Evolutionary conservation across 2,113 vertebrate species (phyloP).

Genomic region (Erythrolamprus reginae): DNA sequence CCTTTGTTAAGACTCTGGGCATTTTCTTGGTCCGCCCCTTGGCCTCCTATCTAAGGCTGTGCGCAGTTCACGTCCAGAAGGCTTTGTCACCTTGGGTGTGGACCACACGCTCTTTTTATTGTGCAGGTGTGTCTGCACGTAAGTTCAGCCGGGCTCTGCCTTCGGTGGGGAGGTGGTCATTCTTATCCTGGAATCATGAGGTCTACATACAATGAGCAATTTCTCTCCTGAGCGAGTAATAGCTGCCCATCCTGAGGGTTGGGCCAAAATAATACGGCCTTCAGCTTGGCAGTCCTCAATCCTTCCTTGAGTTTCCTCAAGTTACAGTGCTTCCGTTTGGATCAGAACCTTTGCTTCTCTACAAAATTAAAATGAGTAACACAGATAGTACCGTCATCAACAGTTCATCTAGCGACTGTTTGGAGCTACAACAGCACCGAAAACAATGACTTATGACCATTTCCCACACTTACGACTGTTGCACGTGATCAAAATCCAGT

Average conservation of each 20-base stretch:
- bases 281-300: too few relatives aligned
- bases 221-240: too few relatives aligned
- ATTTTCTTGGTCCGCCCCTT: background rate
- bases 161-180: background rate
- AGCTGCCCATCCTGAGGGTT: background rate
- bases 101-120: background rate
- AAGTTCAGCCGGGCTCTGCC: background rate
- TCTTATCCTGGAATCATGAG: background rate
- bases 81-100: conserved; percentile 4
- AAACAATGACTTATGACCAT: background rate
- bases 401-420: background rate
- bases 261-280: background rate
- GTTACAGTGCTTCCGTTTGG: background rate
- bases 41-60: background rate
- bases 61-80: background rate
- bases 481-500: background rate
- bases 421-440: background rate
- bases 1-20: background rate
- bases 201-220: background rate
- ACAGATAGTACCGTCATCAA: background rate
- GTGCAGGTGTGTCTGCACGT: background rate
- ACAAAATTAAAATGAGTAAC: background rate
- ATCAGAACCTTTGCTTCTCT: background rate
- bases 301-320: background rate
- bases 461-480: background rate